These are phyloP conservation scores for Plebejus anna DNA, from an alignment of 2,888 invertebrate species.

Conservation along the genomic window DNA sequence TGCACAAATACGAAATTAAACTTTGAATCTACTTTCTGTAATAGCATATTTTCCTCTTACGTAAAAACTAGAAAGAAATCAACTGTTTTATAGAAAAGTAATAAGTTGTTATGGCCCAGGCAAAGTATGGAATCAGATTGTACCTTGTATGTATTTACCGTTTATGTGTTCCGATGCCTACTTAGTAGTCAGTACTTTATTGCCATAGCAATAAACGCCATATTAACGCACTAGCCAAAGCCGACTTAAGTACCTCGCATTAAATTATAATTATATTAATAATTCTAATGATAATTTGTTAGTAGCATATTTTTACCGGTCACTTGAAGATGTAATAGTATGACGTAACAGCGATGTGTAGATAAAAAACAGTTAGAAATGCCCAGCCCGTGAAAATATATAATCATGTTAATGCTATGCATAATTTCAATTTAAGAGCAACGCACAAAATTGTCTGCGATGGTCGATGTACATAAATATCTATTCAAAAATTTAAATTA, in stretches of 20 bases:
- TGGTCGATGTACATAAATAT: neutral
- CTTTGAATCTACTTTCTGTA: too few species aligned
- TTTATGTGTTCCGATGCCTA: too few species aligned
- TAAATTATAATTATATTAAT: neutral
- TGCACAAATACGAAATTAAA: too few species aligned
- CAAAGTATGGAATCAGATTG: too few species aligned
- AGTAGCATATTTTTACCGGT: neutral
- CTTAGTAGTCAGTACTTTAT: neutral
- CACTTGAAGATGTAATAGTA: neutral
- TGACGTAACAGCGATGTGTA: constrained; percentile 14
- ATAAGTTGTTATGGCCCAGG: too few species aligned
- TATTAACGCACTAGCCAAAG: neutral
- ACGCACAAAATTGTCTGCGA: neutral
- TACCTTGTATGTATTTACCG: too few species aligned
- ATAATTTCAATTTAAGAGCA: neutral
- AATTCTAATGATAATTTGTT: neutral
- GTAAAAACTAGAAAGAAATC: too few species aligned
- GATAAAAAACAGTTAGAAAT: constrained; percentile 6
- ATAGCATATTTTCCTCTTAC: too few species aligned
- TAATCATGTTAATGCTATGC: constrained; percentile 37
- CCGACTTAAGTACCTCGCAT: neutral
- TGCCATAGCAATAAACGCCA: neutral
- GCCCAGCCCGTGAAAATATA: constrained; percentile 35
- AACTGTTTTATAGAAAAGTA: too few species aligned
- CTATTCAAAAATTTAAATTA: too few species aligned